Conservation (phyloP, 1,140 invertebrate species). For the Hirudo medicinalis region DNA sequence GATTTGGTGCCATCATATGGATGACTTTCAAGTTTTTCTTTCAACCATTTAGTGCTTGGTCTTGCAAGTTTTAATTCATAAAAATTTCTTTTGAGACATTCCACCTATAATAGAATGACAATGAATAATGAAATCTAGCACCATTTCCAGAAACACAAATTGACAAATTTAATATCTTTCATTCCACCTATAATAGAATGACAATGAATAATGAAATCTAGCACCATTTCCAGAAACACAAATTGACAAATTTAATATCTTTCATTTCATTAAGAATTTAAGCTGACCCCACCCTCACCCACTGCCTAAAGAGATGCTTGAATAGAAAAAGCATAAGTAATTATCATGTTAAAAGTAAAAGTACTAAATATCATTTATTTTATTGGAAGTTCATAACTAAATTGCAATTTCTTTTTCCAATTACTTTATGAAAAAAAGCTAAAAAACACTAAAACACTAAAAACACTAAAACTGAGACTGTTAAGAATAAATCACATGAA, state of each 20-base stretch:
- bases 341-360: slow-evolving; percentile 2
- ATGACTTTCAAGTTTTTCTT: neutral
- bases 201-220: neutral
- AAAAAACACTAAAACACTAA: too few relatives aligned
- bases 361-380: neutral
- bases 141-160: neutral
- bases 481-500: too few relatives aligned
- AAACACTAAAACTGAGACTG: too few relatives aligned
- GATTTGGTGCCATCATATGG: neutral
- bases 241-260: neutral
- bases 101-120: neutral
- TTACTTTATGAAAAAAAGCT: too few relatives aligned
- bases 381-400: neutral
- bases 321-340: too few relatives aligned
- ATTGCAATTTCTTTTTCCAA: neutral
- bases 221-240: neutral
- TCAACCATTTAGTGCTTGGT: neutral
- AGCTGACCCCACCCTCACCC: neutral
- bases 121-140: neutral
- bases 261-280: neutral
- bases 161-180: neutral
- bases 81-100: neutral
- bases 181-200: neutral
- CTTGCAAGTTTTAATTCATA: slow-evolving; percentile 4
- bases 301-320: too few relatives aligned